These are phyloP conservation scores for Acrocephalus scirpaceus DNA, from an alignment of 2,797 vertebrate genomes.

Conservation along the genomic window DNA sequence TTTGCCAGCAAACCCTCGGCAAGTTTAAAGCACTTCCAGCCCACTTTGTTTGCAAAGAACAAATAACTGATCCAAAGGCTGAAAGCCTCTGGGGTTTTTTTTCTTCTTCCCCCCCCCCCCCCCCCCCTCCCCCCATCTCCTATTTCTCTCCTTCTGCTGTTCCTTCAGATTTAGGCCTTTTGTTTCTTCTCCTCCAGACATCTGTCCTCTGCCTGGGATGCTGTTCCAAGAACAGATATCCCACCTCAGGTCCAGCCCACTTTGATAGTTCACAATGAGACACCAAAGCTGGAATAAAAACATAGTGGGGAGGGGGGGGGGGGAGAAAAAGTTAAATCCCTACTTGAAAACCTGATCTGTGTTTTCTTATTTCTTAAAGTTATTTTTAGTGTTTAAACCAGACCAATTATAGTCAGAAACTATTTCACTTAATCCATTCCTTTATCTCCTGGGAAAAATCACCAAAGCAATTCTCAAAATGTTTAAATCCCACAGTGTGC, in stretches of 20 bases:
- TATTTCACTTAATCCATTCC: conserved; percentile 67
- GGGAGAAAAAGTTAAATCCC: conserved; percentile 23
- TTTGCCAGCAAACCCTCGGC: background rate
- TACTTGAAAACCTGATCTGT: conserved; percentile 54
- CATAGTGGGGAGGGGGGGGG: background rate
- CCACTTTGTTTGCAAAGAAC: conserved; percentile 20
- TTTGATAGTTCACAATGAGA: conserved; percentile 43
- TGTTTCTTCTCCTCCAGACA: conserved; percentile 53
- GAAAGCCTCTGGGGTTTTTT: background rate
- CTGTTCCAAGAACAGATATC: conserved; percentile 12
- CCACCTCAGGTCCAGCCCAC: background rate
- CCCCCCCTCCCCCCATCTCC: background rate
- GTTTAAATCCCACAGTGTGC: conserved; percentile 63
- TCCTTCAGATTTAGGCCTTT: conserved; percentile 47
- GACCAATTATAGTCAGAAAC: conserved; percentile 68
- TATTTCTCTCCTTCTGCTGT: background rate
- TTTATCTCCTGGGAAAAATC: conserved; percentile 71
- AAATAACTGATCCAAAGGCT: conserved; percentile 33
- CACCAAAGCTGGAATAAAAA: conserved; percentile 50
- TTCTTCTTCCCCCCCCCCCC: background rate
- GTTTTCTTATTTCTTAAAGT: conserved; percentile 62
- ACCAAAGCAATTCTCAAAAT: conserved; percentile 67
- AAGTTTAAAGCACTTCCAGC: conserved; percentile 21
- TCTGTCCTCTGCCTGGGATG: conserved; percentile 36
- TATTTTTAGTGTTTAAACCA: conserved; percentile 71